Evolutionary conservation across 2,797 vertebrate genomes (phyloP).

Genomic region (Pseudocheirus occidentalis): DNA sequence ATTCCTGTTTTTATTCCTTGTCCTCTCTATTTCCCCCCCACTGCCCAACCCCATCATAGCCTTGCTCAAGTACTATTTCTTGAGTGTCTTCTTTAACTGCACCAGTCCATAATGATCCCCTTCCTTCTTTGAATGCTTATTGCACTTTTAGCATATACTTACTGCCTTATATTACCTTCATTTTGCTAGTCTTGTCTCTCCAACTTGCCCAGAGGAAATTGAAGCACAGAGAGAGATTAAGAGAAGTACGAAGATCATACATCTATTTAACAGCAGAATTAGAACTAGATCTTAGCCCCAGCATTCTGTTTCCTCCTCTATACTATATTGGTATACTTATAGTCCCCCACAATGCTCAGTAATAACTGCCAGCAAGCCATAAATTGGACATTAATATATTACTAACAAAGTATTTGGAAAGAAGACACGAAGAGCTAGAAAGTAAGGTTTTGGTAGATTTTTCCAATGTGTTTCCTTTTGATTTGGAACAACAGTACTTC

Average conservation of each 20-base stretch:
- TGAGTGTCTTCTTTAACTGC: not conserved
- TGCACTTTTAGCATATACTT: not conserved
- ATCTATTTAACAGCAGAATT: not conserved
- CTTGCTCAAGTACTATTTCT: not conserved
- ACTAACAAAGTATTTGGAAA: not conserved
- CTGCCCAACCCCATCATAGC: not conserved
- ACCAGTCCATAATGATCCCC: not conserved
- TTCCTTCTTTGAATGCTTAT: not conserved
- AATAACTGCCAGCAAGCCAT: not conserved
- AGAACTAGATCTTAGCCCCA: not conserved
- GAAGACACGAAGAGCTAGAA: not conserved
- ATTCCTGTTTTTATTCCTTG: not conserved
- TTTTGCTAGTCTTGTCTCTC: not conserved
- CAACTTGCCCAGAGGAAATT: not conserved
- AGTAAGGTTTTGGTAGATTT: conserved; percentile 1
- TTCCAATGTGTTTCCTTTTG: conserved; percentile 17
- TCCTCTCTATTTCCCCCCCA: not conserved
- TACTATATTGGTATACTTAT: not conserved
- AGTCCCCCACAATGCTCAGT: not conserved
- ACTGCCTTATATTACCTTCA: not conserved
- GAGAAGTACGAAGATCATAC: not conserved
- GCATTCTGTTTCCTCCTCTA: not conserved
- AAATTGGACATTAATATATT: not conserved
- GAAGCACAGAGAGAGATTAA: not conserved
- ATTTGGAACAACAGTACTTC: conserved; percentile 29